phyloP scores from a whole-genome alignment of 2,797 vertebrate species.

The Manis javanica region DNA sequence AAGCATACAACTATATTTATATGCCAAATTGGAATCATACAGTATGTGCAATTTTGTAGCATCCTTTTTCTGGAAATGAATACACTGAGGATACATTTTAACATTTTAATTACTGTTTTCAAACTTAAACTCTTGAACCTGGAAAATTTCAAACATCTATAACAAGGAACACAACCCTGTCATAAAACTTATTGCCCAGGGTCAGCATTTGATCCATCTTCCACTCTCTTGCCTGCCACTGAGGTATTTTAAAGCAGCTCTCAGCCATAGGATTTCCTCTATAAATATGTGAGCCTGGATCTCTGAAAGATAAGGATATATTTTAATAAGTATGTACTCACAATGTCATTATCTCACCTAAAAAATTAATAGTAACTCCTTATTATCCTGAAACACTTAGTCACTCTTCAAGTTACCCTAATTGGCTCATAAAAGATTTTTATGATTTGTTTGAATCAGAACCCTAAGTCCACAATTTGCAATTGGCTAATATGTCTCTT shows the following conservation, averaged over 20 bases:
- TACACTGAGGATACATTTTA: neutral
- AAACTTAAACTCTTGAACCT: neutral
- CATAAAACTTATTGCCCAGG: neutral
- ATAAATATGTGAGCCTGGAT: neutral
- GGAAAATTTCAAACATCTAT: neutral
- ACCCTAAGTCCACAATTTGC: neutral
- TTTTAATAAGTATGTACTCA: constrained; percentile 23
- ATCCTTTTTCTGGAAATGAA: neutral
- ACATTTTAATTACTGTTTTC: constrained; percentile 52
- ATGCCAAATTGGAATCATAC: neutral
- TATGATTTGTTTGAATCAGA: neutral
- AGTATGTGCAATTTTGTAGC: neutral
- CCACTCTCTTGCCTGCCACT: neutral
- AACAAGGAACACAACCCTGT: neutral
- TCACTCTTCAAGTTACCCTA: neutral
- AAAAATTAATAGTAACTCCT: neutral
- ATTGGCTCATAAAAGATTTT: constrained; percentile 34
- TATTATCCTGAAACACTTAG: neutral
- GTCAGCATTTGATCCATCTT: neutral
- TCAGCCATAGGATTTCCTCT: neutral
- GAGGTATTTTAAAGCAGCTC: neutral
- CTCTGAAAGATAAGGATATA: neutral
- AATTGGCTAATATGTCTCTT: neutral
- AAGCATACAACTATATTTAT: neutral
- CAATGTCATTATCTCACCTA: neutral